Conservation (phyloP, 1,140 invertebrate species). For the Notospermus geniculatus region DNA sequence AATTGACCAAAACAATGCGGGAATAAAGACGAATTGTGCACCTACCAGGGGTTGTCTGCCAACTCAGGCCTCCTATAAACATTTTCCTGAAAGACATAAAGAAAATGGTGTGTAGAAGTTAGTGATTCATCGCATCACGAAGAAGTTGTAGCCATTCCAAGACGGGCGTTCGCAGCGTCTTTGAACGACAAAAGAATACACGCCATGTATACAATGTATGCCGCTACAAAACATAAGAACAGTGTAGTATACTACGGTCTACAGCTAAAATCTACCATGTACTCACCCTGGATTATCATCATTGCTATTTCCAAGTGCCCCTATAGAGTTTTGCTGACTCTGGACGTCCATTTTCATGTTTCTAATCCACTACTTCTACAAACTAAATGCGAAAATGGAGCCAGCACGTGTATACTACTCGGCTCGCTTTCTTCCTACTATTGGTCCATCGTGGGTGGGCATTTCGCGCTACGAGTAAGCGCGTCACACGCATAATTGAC, state of each 20-base stretch:
- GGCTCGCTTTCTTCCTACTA: conserved; percentile 29
- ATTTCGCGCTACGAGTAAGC: conserved; percentile 39
- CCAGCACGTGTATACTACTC: conserved; percentile 35
- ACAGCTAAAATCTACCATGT: too few species aligned
- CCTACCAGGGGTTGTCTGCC: conserved; percentile 99
- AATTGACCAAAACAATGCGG: too few species aligned
- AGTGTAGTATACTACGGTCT: too few species aligned
- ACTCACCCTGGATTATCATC: conserved; percentile 10
- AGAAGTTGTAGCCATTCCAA: too few species aligned
- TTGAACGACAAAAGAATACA: too few species aligned
- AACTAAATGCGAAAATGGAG: conserved; percentile 12
- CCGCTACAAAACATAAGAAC: too few species aligned
- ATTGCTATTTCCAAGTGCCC: not conserved
- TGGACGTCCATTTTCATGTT: conserved; percentile 6
- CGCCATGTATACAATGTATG: too few species aligned
- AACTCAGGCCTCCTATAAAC: conserved; percentile 99
- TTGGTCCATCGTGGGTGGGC: conserved; percentile 39
- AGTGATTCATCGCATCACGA: too few species aligned
- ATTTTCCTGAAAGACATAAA: conserved; percentile 85
- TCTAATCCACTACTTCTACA: conserved; percentile 3
- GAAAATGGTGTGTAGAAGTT: conserved; percentile 12
- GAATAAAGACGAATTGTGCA: conserved; percentile 7
- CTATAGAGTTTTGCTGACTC: conserved; percentile 5
- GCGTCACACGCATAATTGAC: conserved; percentile 41
- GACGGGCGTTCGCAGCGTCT: too few species aligned